These are phyloP conservation scores for Lysandra bellargus DNA, from an alignment of 2,888 invertebrate genomes.

Conservation along the genomic window DNA sequence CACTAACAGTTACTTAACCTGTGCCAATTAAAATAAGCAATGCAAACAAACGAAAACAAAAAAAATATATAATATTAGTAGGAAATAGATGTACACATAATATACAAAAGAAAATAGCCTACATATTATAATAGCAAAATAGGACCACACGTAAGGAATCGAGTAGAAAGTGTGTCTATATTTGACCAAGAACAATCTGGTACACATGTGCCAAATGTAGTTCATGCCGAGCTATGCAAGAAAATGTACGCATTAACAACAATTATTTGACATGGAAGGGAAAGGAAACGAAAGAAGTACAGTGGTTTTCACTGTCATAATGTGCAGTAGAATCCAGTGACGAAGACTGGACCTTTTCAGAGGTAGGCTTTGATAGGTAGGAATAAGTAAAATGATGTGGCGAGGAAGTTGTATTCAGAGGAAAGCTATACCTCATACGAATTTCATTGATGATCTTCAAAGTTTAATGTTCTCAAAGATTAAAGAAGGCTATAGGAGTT, in stretches of 20 bases:
- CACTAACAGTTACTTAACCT: too few species aligned
- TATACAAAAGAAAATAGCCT: background rate
- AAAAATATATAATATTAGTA: background rate
- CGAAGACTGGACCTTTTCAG: too few species aligned
- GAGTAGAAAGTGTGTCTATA: slow-evolving; percentile 5
- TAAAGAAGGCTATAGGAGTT: too few species aligned
- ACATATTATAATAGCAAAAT: background rate
- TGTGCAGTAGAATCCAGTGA: background rate
- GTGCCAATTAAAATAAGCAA: background rate
- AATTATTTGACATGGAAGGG: background rate
- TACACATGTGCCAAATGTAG: background rate
- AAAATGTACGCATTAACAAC: background rate
- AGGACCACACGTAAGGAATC: slow-evolving; percentile 1
- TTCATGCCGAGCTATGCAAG: slow-evolving; percentile 11
- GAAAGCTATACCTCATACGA: too few species aligned
- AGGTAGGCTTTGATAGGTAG: too few species aligned
- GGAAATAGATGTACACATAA: too few species aligned
- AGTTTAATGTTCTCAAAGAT: too few species aligned
- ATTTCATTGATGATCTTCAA: too few species aligned
- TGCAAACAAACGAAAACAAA: background rate
- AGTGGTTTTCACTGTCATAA: background rate
- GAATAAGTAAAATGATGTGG: background rate
- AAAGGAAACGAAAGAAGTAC: background rate
- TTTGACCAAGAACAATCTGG: slow-evolving; percentile 8
- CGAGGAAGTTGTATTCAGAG: background rate